A percentile compares a stretch with the other conserved stretches of the same genome.
Conservation (phyloP, 2,888 invertebrate genomes). For the Homarus gammarus region DNA sequence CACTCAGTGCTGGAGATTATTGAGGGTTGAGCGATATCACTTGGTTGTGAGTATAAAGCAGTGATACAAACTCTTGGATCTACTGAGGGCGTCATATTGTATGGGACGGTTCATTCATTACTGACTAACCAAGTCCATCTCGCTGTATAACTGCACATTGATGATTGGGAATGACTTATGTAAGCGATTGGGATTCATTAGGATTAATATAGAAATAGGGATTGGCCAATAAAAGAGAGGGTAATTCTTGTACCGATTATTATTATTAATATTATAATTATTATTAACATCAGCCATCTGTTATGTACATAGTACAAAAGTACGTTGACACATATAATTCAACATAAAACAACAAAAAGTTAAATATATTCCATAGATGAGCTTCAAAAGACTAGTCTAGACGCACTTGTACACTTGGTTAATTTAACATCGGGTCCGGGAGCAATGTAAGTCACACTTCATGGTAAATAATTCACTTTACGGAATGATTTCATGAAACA, state of each 20-base stretch:
- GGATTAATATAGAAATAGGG: neutral
- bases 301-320: constrained; percentile 67
- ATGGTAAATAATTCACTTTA: constrained; percentile 12
- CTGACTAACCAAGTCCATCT: too few relatives aligned
- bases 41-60: too few relatives aligned
- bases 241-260: constrained; percentile 33
- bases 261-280: constrained; percentile 38
- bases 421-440: constrained; percentile 34
- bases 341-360: constrained; percentile 66
- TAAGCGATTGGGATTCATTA: neutral
- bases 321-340: constrained; percentile 60
- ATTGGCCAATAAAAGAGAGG: constrained; percentile 51
- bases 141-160: too few relatives aligned
- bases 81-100: too few relatives aligned
- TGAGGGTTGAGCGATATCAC: too few relatives aligned
- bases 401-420: constrained; percentile 67
- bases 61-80: too few relatives aligned
- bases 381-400: constrained; percentile 66
- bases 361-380: constrained; percentile 61
- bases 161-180: too few relatives aligned
- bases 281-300: constrained; percentile 59
- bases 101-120: too few relatives aligned
- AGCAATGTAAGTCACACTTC: constrained; percentile 57
- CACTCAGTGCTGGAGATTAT: neutral
- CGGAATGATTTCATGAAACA: constrained; percentile 40